Conservation (phyloP, 2,797 vertebrate species). For the Stomatorhinus walkeri region DNA sequence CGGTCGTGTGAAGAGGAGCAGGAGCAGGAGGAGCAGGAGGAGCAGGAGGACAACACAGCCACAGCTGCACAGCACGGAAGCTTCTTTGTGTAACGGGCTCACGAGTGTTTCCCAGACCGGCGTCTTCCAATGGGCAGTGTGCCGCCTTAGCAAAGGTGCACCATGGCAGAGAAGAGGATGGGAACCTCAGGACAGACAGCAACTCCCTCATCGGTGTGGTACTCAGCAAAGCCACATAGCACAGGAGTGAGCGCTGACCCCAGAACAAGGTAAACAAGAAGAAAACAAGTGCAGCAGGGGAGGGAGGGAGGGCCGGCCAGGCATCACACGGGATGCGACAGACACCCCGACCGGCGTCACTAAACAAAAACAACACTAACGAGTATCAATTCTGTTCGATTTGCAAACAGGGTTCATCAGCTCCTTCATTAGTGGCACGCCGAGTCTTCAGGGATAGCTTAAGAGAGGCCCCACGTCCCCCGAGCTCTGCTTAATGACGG, state of each 20-base stretch:
- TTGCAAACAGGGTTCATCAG: conserved; percentile 33
- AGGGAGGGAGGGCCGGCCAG: neutral
- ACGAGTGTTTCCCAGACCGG: neutral
- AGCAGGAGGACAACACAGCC: neutral
- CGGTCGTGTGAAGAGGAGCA: neutral
- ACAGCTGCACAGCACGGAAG: neutral
- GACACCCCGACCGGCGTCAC: neutral
- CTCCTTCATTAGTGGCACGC: conserved; percentile 34
- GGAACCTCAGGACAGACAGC: neutral
- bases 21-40: neutral
- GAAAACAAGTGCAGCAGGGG: neutral
- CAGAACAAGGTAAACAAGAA: neutral
- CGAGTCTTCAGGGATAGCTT: conserved; percentile 28
- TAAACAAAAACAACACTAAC: conserved; percentile 48
- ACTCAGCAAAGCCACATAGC: neutral
- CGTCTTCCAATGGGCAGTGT: neutral
- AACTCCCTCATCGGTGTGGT: neutral
- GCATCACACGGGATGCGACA: neutral
- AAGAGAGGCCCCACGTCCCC: conserved; percentile 20
- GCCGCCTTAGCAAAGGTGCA: neutral
- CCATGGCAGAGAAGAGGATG: neutral
- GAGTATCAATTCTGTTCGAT: conserved; percentile 29
- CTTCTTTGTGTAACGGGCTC: neutral
- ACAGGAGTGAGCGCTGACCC: neutral
- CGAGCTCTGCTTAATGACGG: conserved; percentile 28